Base-by-base conservation (phyloP, 2,888 invertebrate species). In the Mythimna ferrago region DNA sequence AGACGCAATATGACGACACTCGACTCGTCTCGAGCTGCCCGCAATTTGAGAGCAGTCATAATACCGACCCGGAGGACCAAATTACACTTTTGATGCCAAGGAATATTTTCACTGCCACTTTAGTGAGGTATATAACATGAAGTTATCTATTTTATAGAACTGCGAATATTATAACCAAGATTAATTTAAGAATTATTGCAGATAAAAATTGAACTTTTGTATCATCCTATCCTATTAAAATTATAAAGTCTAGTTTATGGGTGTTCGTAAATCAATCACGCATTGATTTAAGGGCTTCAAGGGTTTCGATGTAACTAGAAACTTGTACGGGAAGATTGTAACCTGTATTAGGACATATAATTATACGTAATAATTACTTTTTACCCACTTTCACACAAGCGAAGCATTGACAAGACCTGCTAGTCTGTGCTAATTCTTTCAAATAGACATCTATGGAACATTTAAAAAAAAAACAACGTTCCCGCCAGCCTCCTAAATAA, bases 1-100 rank as follows among this genome's bases (percentile, higher is more conserved):
- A 72, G 61, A 66, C 58, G 67, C 68, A 76, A 71, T 68, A 72
- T 66, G 81, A 54, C 67, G 74, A 62, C 63, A 71, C 80, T 83
- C 53, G 67, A 56, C 61, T 54, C 56, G 66, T 19, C 62, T 65
- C 19, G 16, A 66, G 53, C 44, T 32, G 38, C 7, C 58, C 58
- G 51, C 61, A 38, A 57, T 70, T 62, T 71, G 77, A 77, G 71
- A 73, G 67, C 76, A 53, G 66, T 61, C 76, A 67, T 80, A 76
- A 80, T 65, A 68, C 72, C 62, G 70, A 72, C 51, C 51, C 51
- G 6, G 61, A 63, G 62, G 62, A 78, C n/a, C 71, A 68, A 81
- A 71, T 68, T 62, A 74, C 61, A 53, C 68, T 66, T 72, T 60
- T 66, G 51, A 56, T 67, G 32, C 35, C 41, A 66, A 14, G 41